phyloP scores from a whole-genome alignment of 1,140 invertebrate species.

The Lucilia cuprina region DNA sequence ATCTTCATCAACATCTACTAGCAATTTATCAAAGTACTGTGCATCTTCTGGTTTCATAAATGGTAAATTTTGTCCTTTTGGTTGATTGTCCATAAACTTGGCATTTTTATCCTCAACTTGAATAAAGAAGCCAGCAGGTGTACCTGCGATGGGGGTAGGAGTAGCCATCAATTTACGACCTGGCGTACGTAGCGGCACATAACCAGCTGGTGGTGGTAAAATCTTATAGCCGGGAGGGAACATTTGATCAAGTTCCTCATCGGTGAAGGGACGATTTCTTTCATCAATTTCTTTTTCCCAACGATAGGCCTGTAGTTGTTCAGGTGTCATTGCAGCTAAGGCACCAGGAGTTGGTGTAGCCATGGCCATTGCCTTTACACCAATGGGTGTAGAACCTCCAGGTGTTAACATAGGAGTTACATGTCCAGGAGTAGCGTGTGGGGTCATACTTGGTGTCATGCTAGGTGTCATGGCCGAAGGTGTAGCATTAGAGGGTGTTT shows the following conservation, averaged over 20 bases:
- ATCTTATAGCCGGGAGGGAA: conserved; percentile 99
- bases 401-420: conserved; percentile 71
- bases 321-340: conserved; percentile 97
- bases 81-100: conserved; percentile 95
- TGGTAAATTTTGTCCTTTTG: conserved; percentile 90
- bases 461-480: conserved; percentile 75
- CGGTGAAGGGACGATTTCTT: conserved; percentile 91
- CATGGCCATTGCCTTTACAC: conserved; percentile 96
- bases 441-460: conserved; percentile 73
- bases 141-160: conserved; percentile 94
- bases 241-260: conserved; percentile 96
- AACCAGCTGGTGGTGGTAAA: conserved; percentile 92
- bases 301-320: conserved; percentile 97
- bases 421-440: conserved; percentile 69
- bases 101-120: conserved; percentile 84
- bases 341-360: conserved; percentile 96
- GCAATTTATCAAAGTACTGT: conserved; percentile 98
- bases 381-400: conserved; percentile 85
- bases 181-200: conserved; percentile 96
- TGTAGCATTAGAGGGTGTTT: conserved; percentile 84
- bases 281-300: conserved; percentile 99
- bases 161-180: conserved; percentile 96
- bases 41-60: conserved; percentile 99
- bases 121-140: conserved; percentile 95
- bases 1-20: conserved; percentile 98